phyloP scores from a whole-genome alignment of 2,888 invertebrate species.

The Lymantria dispar region DNA sequence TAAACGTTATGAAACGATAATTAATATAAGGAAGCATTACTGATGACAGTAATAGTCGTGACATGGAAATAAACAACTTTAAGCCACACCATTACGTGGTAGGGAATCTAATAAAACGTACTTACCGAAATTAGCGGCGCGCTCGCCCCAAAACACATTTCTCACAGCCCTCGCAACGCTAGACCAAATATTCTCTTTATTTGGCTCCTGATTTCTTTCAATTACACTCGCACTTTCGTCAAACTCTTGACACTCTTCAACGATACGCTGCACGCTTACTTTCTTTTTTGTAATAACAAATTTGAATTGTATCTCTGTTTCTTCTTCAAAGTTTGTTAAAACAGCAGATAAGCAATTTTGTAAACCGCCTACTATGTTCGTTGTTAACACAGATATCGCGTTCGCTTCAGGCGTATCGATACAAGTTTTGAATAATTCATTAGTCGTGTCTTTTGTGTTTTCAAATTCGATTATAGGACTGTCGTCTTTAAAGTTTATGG shows the following conservation, averaged over 20 bases:
- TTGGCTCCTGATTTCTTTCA: conserved; percentile 40
- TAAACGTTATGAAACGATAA: conserved; percentile 4
- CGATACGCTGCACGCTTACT: conserved; percentile 59
- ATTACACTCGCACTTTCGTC: conserved; percentile 44
- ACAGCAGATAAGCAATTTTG: conserved; percentile 66
- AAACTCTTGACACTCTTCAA: conserved; percentile 39
- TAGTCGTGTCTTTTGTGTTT: conserved; percentile 53
- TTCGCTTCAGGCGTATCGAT: conserved; percentile 53
- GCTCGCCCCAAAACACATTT: conserved; percentile 71
- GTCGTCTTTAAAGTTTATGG: conserved; percentile 75
- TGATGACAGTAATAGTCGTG: conserved; percentile 5
- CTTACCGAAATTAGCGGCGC: conserved; percentile 46
- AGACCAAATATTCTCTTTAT: conserved; percentile 73
- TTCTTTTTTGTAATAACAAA: conserved; percentile 72
- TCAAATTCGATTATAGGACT: conserved; percentile 59
- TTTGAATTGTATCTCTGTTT: conserved; percentile 76
- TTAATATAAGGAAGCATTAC: conserved; percentile 10
- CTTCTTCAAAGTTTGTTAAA: conserved; percentile 60
- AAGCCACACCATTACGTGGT: conserved; percentile 1
- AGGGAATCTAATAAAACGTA: conserved; percentile 25
- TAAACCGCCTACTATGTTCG: conserved; percentile 66
- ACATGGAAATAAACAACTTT: conserved; percentile 23
- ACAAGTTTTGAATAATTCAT: conserved; percentile 68
- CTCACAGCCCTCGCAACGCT: conserved; percentile 68
- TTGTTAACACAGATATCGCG: conserved; percentile 61